Base-by-base conservation (phyloP, 2,113 vertebrate genomes). In the Muntiacus muntjak region DNA sequence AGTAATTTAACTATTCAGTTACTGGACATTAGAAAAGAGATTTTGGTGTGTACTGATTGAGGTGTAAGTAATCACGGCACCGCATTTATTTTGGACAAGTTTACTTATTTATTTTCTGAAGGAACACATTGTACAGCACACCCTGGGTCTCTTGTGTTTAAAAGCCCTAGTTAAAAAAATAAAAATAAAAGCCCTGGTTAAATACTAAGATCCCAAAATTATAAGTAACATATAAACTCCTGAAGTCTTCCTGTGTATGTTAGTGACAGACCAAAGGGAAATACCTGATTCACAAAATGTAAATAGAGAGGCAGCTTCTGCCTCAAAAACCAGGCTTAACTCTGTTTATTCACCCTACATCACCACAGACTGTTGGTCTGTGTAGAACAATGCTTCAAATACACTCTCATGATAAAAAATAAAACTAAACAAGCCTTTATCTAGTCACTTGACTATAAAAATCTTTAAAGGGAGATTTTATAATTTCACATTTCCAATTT, bases 61-160 rank as follows among this genome's bases (percentile, higher is more conserved):
- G 9, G 7, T 19, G 30, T 84, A 40, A 89, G 15, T 88, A n/a
- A 84, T 89, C 47, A 83, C 3, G 67, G 54, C 47, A 50, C 17
- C 13, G 33, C 3, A 58, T 40, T 85, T 4, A 11, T 94, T 91
- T 92, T 47, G 81, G 36, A 17, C 45, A 94, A 91, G 2, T n/a
- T 92, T 89, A 87, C 45, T 30, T 94, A 47, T 43, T 33, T 60
- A 83, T 93, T 95, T 94, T 88, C 93, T 89, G 47, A 85, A 91
- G 21, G 17, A 9, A 52, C 14, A 50, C 3, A 10, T 64, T 82
- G 23, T 33, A 57, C 6, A 60, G 21, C 11, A 47, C 23, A 60
- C 9, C 3, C 21, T 78, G 13, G 12, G n/a, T 91, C 57, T 62
- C 58, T 89, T 89, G 43, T 45, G 23, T 25, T 64, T 21, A 87